A percentile compares a stretch with the other conserved stretches of the same genome.
Evolutionary conservation across 2,888 invertebrate genomes (phyloP).

Genomic region (Rotaria macrura): DNA sequence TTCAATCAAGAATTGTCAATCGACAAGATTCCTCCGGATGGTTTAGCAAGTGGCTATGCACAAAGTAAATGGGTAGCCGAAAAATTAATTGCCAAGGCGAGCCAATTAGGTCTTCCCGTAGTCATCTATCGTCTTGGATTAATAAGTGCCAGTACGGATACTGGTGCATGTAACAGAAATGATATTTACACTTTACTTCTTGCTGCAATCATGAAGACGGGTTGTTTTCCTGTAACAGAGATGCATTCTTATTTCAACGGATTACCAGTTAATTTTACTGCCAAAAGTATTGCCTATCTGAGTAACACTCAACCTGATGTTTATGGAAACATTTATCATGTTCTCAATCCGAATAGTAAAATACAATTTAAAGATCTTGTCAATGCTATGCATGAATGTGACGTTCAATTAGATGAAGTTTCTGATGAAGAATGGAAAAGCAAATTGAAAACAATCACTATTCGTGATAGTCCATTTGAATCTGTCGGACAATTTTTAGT

Average conservation of each 20-base stretch:
- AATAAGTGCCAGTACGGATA: background rate
- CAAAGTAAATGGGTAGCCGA: slow-evolving; percentile 53
- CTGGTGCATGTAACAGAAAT: background rate
- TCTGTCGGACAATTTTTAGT: background rate
- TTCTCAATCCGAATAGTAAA: background rate
- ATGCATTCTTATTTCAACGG: background rate
- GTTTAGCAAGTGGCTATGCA: slow-evolving; percentile 45
- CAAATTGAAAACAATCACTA: background rate
- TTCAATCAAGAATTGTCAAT: background rate
- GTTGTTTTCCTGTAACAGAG: background rate
- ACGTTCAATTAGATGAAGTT: background rate
- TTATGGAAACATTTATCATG: background rate
- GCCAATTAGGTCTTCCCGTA: slow-evolving; percentile 47
- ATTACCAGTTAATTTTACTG: background rate
- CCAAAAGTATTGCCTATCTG: background rate
- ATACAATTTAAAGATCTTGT: background rate
- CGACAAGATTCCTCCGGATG: background rate
- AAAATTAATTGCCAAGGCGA: slow-evolving; percentile 45
- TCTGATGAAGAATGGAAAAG: background rate
- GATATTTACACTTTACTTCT: background rate
- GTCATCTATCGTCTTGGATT: slow-evolving; percentile 49
- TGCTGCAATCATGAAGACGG: background rate
- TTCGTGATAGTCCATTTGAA: background rate
- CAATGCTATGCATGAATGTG: background rate
- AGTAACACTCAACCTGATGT: background rate